Base-by-base conservation (phyloP, 2,113 vertebrate genomes). In the Tapirus terrestris region DNA sequence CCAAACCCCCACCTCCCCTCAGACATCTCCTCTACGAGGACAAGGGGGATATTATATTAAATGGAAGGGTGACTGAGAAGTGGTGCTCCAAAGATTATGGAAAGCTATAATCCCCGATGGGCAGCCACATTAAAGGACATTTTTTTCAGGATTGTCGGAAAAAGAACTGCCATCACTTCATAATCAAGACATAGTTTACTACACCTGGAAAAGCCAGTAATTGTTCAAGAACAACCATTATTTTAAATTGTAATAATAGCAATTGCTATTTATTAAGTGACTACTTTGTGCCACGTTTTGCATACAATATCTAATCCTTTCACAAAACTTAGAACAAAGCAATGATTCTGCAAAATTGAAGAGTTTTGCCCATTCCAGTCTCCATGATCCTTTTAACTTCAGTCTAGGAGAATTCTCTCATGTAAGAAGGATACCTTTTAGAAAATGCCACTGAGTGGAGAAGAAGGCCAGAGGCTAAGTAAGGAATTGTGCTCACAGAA, bases 21-120 rank as follows among this genome's bases (percentile, higher is more conserved):
- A 45, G 13, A 45, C 80, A 94, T 96, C 89, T 92, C 81, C 92
- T 88, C n/a, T 2, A 1, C 29, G 53, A 96, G 87, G 95, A 95
- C 96, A 98, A 97, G 65, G 94, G 20, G 63, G 43, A 60, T 95
- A 96, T 97, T 98, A 84, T 97, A 51, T 91, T 93, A 87, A 89
- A 86, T 77, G 81, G 77, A 58, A 88, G 7, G 23, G 61, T 6
- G 27, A 75, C 81, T 18, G n/a, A 89, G 73, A 87, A 72, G 67
- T 60, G 27, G 53, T 72, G 70, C 96, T 89, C 86, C 86, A 94
- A 68, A 94, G 95, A 80, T 82, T 94, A 84, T 81, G 73, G 89
- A 98, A 97, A 95, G 58, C 82, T 96, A 17, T 91, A 96, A 94
- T 93, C 72, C 31, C 51, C 25, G 11, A 3, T 67, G 92, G 80